These are phyloP conservation scores for Galleria mellonella DNA, from an alignment of 1,140 invertebrate species.

Conservation along the genomic window DNA sequence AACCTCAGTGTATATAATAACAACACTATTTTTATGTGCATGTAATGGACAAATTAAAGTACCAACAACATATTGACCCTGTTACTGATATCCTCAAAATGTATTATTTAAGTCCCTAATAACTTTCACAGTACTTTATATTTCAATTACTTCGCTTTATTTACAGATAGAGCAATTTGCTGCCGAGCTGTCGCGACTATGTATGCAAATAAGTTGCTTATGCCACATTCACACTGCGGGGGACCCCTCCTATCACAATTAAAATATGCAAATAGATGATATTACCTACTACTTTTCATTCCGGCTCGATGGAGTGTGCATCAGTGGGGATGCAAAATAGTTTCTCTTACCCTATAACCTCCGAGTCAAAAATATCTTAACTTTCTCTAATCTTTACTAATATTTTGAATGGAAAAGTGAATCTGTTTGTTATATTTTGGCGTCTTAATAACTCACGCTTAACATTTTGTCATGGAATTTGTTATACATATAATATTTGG, in stretches of 20 bases:
- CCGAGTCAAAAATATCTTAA: too few species aligned
- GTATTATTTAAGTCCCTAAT: neutral
- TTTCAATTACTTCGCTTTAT: slow-evolving; percentile 41
- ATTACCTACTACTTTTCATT: slow-evolving; percentile 69
- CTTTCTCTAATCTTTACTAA: too few species aligned
- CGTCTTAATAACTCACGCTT: too few species aligned
- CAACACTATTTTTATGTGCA: neutral
- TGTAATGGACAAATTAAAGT: too few species aligned
- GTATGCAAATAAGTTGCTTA: slow-evolving; percentile 59
- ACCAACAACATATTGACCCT: too few species aligned
- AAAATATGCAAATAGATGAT: slow-evolving; percentile 68
- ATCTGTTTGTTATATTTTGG: too few species aligned
- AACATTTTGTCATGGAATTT: too few species aligned
- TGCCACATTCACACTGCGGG: slow-evolving; percentile 46
- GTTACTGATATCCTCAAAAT: too few species aligned
- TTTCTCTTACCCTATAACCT: slow-evolving; percentile 1
- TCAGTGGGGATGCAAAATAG: slow-evolving; percentile 29
- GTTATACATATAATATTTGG: too few species aligned
- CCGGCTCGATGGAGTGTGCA: slow-evolving; percentile 38
- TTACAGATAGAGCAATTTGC: slow-evolving; percentile 52
- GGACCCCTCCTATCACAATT: slow-evolving; percentile 59
- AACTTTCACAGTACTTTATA: slow-evolving; percentile 8
- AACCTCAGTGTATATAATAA: too few species aligned
- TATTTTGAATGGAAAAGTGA: too few species aligned
- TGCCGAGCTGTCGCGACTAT: slow-evolving; percentile 27